A percentile compares a stretch with the other conserved stretches of the same genome.
Evolutionary conservation across 1,140 invertebrate genomes (phyloP).

Genomic region (Lepidurus apus): DNA sequence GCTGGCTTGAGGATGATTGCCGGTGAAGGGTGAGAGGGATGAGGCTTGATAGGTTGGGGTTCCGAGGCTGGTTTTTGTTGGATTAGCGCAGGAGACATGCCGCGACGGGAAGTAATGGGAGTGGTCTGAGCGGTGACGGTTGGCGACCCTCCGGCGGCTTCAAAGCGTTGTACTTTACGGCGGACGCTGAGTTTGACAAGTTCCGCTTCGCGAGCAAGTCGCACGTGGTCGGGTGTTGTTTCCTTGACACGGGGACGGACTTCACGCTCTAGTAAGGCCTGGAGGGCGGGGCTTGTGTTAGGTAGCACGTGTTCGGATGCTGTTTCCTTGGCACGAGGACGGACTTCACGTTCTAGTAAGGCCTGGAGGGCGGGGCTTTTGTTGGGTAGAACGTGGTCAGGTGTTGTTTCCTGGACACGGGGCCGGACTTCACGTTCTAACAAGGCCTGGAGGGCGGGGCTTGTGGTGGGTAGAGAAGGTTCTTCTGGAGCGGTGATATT

Average conservation of each 20-base stretch:
- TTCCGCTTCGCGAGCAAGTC: constrained; percentile 29
- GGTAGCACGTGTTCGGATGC: too few relatives aligned
- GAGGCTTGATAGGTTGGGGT: constrained; percentile 41
- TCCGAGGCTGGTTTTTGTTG: neutral
- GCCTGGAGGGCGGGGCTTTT: constrained; percentile 25
- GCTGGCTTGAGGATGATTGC: neutral
- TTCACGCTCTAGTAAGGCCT: constrained; percentile 25
- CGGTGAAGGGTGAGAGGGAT: constrained; percentile 18
- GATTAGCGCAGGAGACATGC: constrained; percentile 36
- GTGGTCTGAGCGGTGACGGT: constrained; percentile 52
- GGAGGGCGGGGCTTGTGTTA: constrained; percentile 25
- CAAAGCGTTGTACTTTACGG: constrained; percentile 30
- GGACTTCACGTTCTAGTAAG: constrained; percentile 21
- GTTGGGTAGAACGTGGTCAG: neutral
- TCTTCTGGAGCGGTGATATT: constrained; percentile 38
- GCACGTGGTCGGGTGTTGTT: constrained; percentile 27
- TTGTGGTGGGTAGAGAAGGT: constrained; percentile 32
- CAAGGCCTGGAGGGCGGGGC: constrained; percentile 25
- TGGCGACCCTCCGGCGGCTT: constrained; percentile 42
- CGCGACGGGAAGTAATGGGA: constrained; percentile 42
- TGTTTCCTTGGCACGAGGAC: neutral
- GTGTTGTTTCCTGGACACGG: neutral
- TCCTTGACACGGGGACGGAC: neutral
- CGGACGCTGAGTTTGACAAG: constrained; percentile 33
- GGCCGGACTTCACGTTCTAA: constrained; percentile 18